phyloP scores from a whole-genome alignment of 2,888 invertebrate species.

The Osmoderma eremita region DNA sequence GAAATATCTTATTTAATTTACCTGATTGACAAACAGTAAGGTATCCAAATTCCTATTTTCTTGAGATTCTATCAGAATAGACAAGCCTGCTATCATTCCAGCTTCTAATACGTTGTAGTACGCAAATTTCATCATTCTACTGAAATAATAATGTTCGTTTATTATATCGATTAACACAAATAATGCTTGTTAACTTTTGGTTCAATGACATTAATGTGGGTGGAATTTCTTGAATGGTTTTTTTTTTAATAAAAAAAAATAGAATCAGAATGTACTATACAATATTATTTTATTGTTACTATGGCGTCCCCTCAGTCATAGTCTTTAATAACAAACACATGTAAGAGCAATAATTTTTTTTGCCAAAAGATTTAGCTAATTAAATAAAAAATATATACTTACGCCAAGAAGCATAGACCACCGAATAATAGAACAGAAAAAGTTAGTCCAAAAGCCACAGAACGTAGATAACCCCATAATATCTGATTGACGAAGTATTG shows the following conservation, averaged over 20 bases:
- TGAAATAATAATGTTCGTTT: constrained; percentile 41
- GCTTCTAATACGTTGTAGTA: constrained; percentile 49
- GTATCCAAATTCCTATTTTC: constrained; percentile 53
- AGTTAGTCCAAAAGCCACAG: constrained; percentile 66
- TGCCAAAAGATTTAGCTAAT: too few relatives aligned
- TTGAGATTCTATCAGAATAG: constrained; percentile 52
- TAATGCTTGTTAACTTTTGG: too few relatives aligned
- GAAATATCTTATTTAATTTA: constrained; percentile 39
- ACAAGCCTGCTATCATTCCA: constrained; percentile 52
- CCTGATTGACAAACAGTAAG: constrained; percentile 54
- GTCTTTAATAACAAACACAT: too few relatives aligned
- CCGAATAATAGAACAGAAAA: constrained; percentile 66
- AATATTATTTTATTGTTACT: too few relatives aligned
- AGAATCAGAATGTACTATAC: too few relatives aligned
- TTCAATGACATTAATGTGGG: too few relatives aligned
- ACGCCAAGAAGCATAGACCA: constrained; percentile 68
- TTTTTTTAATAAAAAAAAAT: too few relatives aligned
- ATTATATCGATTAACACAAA: too few relatives aligned
- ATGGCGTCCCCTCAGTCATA: too few relatives aligned
- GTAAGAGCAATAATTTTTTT: too few relatives aligned
- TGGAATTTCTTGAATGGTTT: too few relatives aligned
- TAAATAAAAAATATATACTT: constrained; percentile 47
- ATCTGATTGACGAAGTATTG: constrained; percentile 64
- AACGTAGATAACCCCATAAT: constrained; percentile 61
- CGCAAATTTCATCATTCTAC: constrained; percentile 49